Evolutionary conservation across 2,797 vertebrate genomes (phyloP), one percentile per base, ranked within the genome.

Genomic region (Mionectes olivaceus): DNA sequence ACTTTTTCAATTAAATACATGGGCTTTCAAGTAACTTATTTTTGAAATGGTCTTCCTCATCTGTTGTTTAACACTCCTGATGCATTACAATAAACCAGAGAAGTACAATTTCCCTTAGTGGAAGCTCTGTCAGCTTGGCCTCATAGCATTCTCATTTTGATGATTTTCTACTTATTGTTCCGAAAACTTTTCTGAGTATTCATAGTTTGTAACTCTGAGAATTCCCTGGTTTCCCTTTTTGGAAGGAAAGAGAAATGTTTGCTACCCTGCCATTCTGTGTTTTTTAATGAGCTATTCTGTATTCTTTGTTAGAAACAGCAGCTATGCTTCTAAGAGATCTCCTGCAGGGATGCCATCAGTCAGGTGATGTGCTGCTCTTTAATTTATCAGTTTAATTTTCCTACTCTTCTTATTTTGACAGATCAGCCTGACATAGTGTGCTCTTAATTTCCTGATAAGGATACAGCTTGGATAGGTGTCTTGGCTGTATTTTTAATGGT

Each of bases 331-430:
- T 91, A 88, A 94, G 83, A 94, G 91, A 92, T 93, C 83, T 95
- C 93, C 95, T 95, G 93, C 94, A 97, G 88, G 81, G 81, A 79
- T 93, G 87, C 86, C 91, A 93, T 94, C 91, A 94, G 94, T 93
- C 95, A 95, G 95, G 91, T 94, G 91, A 94, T 87, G 83, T 68
- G 68, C 91, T 96, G 91, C 90, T 94, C 90, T 95, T 96, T 95
- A 88, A 94, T 96, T 95, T 96, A 96, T 95, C 95, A 95, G 91
- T 96, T 96, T 97, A 94, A 96, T 96, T 96, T 96, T 96, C 56
- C 75, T 90, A 67, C 80, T 90, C 52, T 85, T 97, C 81, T 82
- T 96, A 91, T 95, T 94, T 94, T 96, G 95, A 92, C 91, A 96
- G 89, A 75, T 95, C 68, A 89, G 28, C 33, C 70, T 95, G 91